Conservation (phyloP, 2,113 vertebrate genomes). For the Rattus rattus region DNA sequence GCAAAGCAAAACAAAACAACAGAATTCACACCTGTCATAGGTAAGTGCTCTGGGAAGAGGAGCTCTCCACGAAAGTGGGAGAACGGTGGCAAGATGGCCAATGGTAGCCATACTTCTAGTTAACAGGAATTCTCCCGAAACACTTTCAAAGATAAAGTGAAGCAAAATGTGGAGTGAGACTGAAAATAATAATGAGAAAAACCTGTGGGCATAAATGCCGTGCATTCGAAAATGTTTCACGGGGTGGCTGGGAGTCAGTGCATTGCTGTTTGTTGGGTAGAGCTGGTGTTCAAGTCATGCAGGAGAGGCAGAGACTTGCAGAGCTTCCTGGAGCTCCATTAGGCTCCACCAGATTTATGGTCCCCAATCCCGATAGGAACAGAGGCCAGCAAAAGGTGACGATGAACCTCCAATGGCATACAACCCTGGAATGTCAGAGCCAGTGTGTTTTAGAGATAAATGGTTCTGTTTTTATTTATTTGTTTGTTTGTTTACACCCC, state of each 20-base stretch:
- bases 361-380: neutral
- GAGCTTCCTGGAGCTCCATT: constrained; percentile 25
- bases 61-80: neutral
- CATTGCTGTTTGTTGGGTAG: neutral
- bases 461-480: neutral
- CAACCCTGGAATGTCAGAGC: neutral
- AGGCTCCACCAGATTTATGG: neutral
- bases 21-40: neutral
- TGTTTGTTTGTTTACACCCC: no score
- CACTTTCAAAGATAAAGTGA: constrained; percentile 56
- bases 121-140: constrained; percentile 51
- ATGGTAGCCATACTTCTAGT: constrained; percentile 14
- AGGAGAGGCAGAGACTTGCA: neutral
- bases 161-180: constrained; percentile 48
- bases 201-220: constrained; percentile 47
- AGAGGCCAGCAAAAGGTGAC: neutral
- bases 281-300: neutral
- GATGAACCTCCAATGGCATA: constrained; percentile 28
- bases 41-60: constrained; percentile 24
- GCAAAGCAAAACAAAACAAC: neutral
- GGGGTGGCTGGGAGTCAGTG: constrained; percentile 19
- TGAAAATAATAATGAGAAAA: constrained; percentile 60
- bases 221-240: constrained; percentile 38
- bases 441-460: neutral
- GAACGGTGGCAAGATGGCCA: neutral